Evolutionary conservation across 1,140 invertebrate species (phyloP).

Genomic region (Philaenus spumarius): DNA sequence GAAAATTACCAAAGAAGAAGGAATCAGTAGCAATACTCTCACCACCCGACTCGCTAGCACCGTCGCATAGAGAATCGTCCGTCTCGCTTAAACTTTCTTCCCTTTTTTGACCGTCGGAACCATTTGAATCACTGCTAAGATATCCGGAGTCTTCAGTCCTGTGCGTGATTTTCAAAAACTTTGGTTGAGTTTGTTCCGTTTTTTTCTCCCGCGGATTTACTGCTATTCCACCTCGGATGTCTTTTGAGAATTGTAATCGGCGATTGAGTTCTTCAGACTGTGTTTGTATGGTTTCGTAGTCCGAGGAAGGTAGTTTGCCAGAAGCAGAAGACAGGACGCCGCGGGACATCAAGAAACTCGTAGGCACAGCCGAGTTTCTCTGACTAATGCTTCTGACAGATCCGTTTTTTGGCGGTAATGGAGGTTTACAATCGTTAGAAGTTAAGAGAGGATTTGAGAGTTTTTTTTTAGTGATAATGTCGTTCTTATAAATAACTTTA

Average conservation of each 20-base stretch:
- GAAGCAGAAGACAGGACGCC: constrained; percentile 40
- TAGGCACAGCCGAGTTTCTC: constrained; percentile 13
- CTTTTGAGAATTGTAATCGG: constrained; percentile 11
- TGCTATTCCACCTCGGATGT: background rate
- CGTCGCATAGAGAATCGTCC: constrained; percentile 78
- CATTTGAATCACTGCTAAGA: constrained; percentile 13
- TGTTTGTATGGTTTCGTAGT: constrained; percentile 36
- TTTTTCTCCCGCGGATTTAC: background rate
- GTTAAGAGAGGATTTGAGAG: constrained; percentile 15
- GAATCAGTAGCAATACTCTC: constrained; percentile 81
- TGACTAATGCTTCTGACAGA: constrained; percentile 36
- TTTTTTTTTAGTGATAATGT: constrained; percentile 29
- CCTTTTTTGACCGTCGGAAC: constrained; percentile 46
- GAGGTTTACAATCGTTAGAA: constrained; percentile 32
- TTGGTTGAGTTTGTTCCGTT: background rate
- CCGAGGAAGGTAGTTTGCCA: constrained; percentile 37
- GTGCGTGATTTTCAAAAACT: constrained; percentile 12
- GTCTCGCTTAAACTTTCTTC: constrained; percentile 73
- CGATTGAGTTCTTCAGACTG: constrained; percentile 2
- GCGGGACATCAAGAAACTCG: constrained; percentile 26
- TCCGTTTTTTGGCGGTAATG: constrained; percentile 50
- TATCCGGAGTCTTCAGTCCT: constrained; percentile 31
- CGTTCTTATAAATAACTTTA: constrained; percentile 22
- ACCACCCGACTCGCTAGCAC: constrained; percentile 72
- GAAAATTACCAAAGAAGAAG: constrained; percentile 75